Evolutionary conservation across 2,888 invertebrate species (phyloP).

Genomic region (Nebria salina): DNA sequence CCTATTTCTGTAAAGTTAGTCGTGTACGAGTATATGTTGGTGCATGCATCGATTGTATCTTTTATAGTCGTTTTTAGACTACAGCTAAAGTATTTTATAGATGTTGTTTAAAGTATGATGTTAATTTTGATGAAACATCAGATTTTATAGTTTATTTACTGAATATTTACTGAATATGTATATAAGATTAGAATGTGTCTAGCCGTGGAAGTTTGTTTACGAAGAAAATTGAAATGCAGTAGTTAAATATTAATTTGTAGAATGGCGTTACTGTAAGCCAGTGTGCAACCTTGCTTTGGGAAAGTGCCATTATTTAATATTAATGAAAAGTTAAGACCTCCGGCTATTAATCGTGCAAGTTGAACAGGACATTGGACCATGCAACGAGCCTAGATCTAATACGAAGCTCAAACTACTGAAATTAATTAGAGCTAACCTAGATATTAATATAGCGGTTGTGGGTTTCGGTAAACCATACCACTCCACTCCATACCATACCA

Average conservation of each 20-base stretch:
- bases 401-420: constrained; percentile 23
- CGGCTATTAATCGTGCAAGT: constrained; percentile 24
- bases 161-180: too few relatives aligned
- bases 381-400: too few relatives aligned
- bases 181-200: too few relatives aligned
- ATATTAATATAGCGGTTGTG: constrained; percentile 32
- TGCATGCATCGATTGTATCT: background rate
- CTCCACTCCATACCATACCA: too few relatives aligned
- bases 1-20: background rate
- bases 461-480: background rate
- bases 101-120: too few relatives aligned
- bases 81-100: background rate
- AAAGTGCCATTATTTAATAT: constrained; percentile 29
- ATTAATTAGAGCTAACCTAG: constrained; percentile 38
- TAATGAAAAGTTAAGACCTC: constrained; percentile 28
- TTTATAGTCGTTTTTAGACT: background rate
- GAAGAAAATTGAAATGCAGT: too few relatives aligned
- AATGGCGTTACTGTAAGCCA: too few relatives aligned
- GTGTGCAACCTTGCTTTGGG: too few relatives aligned
- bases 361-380: constrained; percentile 18
- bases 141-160: too few relatives aligned
- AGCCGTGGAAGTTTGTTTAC: too few relatives aligned
- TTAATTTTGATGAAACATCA: too few relatives aligned
- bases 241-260: too few relatives aligned
- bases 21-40: background rate